These are phyloP conservation scores for Acanthosepion pharaonis DNA, from an alignment of 2,888 invertebrate species.

Conservation along the genomic window DNA sequence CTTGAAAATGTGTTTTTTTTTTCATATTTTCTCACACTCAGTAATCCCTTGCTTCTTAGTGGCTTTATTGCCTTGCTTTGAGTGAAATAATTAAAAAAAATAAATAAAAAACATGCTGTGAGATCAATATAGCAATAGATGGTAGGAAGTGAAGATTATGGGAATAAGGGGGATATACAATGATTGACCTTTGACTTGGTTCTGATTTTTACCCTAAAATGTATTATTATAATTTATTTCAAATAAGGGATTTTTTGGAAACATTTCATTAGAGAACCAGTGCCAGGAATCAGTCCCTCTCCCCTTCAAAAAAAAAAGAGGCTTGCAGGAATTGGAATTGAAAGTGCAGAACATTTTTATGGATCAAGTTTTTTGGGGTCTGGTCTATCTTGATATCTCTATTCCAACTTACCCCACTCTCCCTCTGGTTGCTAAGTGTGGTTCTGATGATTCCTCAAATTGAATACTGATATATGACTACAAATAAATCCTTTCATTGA, in stretches of 20 bases:
- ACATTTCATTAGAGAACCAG: not conserved
- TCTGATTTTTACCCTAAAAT: no score
- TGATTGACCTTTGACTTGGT: no score
- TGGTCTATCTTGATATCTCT: not conserved
- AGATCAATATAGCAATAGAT: no score
- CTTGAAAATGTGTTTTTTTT: no score
- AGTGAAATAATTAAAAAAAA: no score
- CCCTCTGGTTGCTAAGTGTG: not conserved
- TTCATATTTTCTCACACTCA: no score
- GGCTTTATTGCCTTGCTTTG: no score
- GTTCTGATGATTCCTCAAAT: not conserved
- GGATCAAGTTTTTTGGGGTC: not conserved
- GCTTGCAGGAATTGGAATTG: not conserved
- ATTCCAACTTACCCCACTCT: not conserved
- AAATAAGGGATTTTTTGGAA: not conserved
- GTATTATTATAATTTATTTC: not conserved
- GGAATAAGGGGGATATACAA: no score
- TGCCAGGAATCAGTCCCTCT: not conserved
- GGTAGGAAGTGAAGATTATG: no score
- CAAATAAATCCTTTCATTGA: conserved; percentile 8
- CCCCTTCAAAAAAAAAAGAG: not conserved
- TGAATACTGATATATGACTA: not conserved
- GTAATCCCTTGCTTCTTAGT: no score
- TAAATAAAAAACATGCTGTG: no score
- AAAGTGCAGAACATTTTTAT: not conserved